A percentile compares a stretch with the other conserved stretches of the same genome.
phyloP scores from a whole-genome alignment of 2,113 vertebrate genomes.

The Noctilio leporinus region DNA sequence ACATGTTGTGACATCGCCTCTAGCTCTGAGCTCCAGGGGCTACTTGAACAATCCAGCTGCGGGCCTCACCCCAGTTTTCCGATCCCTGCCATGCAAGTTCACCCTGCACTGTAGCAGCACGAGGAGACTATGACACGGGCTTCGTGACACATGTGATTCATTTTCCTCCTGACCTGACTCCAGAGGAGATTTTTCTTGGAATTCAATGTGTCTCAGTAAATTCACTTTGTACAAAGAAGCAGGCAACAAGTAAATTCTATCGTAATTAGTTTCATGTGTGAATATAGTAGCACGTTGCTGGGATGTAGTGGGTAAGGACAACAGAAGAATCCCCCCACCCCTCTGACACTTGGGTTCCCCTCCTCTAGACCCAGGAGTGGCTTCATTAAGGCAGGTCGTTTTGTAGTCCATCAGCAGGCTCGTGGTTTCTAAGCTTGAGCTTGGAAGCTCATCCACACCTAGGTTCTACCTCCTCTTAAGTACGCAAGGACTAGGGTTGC shows the following conservation, averaged over 20 bases:
- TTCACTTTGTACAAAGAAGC: slow-evolving; percentile 46
- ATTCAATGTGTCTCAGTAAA: slow-evolving; percentile 48
- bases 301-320: neutral
- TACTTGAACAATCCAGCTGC: neutral
- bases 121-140: neutral
- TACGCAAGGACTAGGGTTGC: neutral
- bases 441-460: neutral
- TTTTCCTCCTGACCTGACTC: slow-evolving; percentile 30
- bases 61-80: neutral
- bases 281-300: neutral
- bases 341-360: neutral
- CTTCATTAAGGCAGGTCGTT: neutral
- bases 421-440: neutral
- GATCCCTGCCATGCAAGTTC: neutral
- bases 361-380: neutral
- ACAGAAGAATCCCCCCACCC: neutral
- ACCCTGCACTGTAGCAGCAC: neutral
- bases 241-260: slow-evolving; percentile 39
- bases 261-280: slow-evolving; percentile 59
- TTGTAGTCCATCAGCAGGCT: no score
- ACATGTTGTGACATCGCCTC: fast-evolving
- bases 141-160: slow-evolving; percentile 13
- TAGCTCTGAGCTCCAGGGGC: neutral
- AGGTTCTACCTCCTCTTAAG: neutral
- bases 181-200: slow-evolving; percentile 19